phyloP scores from a whole-genome alignment of 2,888 invertebrate species.

The Drymonia ruficornis region DNA sequence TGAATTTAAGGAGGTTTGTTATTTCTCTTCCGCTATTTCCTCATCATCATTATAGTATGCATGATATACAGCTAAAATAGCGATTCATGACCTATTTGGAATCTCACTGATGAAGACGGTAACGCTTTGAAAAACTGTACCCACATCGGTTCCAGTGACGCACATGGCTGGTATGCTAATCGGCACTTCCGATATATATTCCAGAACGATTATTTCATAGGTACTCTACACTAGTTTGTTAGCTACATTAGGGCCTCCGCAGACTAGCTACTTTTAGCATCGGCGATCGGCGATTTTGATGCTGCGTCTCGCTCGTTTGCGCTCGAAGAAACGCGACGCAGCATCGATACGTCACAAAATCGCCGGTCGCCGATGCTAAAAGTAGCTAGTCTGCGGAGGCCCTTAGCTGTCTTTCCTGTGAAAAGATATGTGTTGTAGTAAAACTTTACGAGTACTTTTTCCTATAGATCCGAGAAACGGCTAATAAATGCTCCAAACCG shows the following conservation, averaged over 20 bases:
- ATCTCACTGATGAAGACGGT: not conserved
- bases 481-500: conserved; percentile 11
- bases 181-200: conserved; percentile 22
- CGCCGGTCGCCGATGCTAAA: too few relatives aligned
- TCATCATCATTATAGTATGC: too few relatives aligned
- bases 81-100: not conserved
- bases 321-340: too few relatives aligned
- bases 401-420: conserved; percentile 11
- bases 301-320: too few relatives aligned
- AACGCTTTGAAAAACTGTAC: conserved; percentile 17
- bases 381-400: too few relatives aligned
- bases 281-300: too few relatives aligned
- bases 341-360: too few relatives aligned
- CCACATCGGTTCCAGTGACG: conserved; percentile 43
- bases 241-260: conserved; percentile 10
- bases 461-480: conserved; percentile 15
- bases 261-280: too few relatives aligned
- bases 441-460: conserved; percentile 15
- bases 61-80: too few relatives aligned
- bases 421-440: conserved; percentile 12
- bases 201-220: conserved; percentile 12
- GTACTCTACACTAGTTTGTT: conserved; percentile 27
- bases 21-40: too few relatives aligned
- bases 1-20: too few relatives aligned
- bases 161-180: conserved; percentile 45